Base-by-base conservation (phyloP, 2,888 invertebrate species). In the Hypena proboscidalis region DNA sequence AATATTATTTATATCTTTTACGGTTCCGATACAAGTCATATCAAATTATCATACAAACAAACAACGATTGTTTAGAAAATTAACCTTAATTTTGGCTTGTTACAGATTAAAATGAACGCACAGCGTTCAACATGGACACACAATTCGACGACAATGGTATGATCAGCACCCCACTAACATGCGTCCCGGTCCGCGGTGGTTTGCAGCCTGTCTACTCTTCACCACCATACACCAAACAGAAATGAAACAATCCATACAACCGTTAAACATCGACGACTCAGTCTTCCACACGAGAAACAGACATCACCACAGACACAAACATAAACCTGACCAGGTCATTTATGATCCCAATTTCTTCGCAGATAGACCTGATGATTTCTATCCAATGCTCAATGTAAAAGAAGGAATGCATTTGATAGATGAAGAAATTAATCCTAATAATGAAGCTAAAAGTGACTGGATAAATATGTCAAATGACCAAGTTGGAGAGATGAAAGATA, bases 251-350 rank as follows among this genome's bases (percentile, higher is more conserved):
- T 61, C 76, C 5, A 72, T 65, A 13, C 71, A 73, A 41, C 41
- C 55, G 15, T 45, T 59, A 17, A 67, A 67, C 39, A 53, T 58
- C 37, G 59, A 61, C 3, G 70, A 71, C 37, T 44, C 57, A 13
- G 52, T 62, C 43, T 71, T 77, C 44, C 58, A 70, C 40, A 65
- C 66, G n/a, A 58, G 66, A 21, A 75, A 73, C 34, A 67, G 66
- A 14, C 88, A 85, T 49, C 88, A 88, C 33, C 88, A 86, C 54
- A 67, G 85, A 13, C 86, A 87, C 41, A 78, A 83, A 41, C 87
- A 87, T 42, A 85, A 84, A 76, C 79, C 78, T 46, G 60, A 65
- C 35, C 54, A 48, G 39, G 29, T 64, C 17, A 31, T 58, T 0
- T 46, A 68, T 8, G 72, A 77, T 13, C 45, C 59, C 0, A 58